These are phyloP conservation scores for Tragelaphus buxtoni DNA, from an alignment of 2,113 vertebrate species.

Conservation along the genomic window DNA sequence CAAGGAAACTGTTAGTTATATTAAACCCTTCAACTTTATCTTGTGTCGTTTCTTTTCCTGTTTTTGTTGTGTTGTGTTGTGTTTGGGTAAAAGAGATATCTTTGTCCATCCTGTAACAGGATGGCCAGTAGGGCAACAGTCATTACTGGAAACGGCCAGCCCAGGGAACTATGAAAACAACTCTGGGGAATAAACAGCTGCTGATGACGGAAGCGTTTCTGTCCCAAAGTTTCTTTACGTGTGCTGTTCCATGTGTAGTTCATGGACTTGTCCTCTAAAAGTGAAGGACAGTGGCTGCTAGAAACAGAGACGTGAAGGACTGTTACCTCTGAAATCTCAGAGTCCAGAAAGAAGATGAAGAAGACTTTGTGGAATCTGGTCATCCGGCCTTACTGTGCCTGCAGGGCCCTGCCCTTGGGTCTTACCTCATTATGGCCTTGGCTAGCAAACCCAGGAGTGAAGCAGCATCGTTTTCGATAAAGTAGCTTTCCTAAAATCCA, in stretches of 20 bases:
- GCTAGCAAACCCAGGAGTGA: too few relatives aligned
- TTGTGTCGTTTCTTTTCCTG: slow-evolving; percentile 43
- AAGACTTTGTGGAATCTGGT: neutral
- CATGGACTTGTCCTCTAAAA: neutral
- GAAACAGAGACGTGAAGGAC: neutral
- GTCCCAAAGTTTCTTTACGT: neutral
- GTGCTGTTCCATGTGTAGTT: neutral
- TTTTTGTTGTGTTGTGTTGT: slow-evolving; percentile 33
- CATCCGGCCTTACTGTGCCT: neutral
- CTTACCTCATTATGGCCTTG: accelerated
- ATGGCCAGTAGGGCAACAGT: neutral
- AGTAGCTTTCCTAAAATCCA: neutral
- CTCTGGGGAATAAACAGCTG: neutral
- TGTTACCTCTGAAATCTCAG: neutral
- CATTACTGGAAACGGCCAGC: neutral
- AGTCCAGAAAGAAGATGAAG: neutral
- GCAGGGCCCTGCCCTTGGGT: neutral
- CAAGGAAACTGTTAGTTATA: neutral
- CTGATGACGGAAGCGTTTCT: neutral
- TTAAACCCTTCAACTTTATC: neutral
- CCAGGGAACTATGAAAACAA: neutral
- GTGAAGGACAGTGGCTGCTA: neutral
- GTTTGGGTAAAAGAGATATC: slow-evolving; percentile 30
- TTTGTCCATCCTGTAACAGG: slow-evolving; percentile 31
- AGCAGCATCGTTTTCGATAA: neutral